Conservation (phyloP, 1,140 invertebrate species). For the Papilio machaon region DNA sequence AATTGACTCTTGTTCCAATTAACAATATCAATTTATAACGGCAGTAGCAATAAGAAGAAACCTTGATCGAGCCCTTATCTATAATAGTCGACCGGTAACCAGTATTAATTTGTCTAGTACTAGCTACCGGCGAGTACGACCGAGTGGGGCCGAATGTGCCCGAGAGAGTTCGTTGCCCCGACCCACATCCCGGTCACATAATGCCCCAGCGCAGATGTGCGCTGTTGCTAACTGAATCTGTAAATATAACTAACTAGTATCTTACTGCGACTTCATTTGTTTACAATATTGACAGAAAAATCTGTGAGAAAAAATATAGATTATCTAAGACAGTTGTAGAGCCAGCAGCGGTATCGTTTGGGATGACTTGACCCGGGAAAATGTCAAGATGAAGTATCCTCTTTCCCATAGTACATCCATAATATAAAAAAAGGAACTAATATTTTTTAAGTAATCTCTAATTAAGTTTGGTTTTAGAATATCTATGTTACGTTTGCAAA, state of each 20-base stretch:
- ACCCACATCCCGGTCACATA: constrained; percentile 17
- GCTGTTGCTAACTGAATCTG: constrained; percentile 31
- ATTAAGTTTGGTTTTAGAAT: too few relatives aligned
- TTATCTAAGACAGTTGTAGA: too few relatives aligned
- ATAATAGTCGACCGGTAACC: neutral
- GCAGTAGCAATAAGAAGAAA: constrained; percentile 28
- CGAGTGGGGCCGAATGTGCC: neutral
- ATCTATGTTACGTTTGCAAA: too few relatives aligned
- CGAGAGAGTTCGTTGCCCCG: constrained; percentile 17
- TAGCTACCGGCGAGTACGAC: neutral
- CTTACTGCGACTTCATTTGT: neutral
- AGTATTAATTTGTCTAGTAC: constrained; percentile 15
- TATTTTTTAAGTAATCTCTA: too few relatives aligned
- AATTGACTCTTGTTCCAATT: constrained; percentile 24
- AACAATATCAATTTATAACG: constrained; percentile 3
- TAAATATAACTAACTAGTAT: constrained; percentile 26
- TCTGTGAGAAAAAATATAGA: neutral
- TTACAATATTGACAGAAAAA: neutral
- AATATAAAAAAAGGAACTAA: too few relatives aligned
- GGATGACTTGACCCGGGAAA: too few relatives aligned
- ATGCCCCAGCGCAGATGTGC: constrained; percentile 28
- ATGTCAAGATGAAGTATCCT: too few relatives aligned
- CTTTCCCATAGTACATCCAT: too few relatives aligned
- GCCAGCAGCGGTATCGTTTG: too few relatives aligned
- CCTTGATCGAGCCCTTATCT: constrained; percentile 34